Base-by-base conservation (phyloP, 2,888 invertebrate genomes). In the Clunio marinus region DNA sequence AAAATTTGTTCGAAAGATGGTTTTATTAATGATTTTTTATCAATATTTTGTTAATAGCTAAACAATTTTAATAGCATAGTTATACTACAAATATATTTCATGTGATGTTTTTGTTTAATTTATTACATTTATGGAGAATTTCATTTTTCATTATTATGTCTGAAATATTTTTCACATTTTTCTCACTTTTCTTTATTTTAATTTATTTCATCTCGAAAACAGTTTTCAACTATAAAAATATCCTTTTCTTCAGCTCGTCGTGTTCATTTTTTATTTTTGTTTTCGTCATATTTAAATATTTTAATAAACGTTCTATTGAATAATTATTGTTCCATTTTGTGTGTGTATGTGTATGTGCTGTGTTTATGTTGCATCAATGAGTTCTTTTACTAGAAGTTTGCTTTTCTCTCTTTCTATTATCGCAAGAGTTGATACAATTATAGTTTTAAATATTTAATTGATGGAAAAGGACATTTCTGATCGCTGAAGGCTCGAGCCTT, bases 1-100 rank as follows among this genome's bases (percentile, higher is more conserved):
- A 41, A 41, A 41, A 41, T 41, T 41, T 41, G n/a, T 41, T 41
- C 41, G 41, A 41, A 41, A 41, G 41, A 15, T 41, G 10, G n/a
- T n/a, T 15, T 41, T 41, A n/a, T 41, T 41, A 41, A n/a, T 41
- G 15, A n/a, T 41, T 41, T 41, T 32, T 32, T 32, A 32, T 32
- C 32, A 32, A 32, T 32, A 32, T 32, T 32, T 8, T 32, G 32
- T 32, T 32, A 32, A 32, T 32, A 32, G 32, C 32, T 32, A 32
- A 32, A 32, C 32, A 41, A 41, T 41, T 41, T 41, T 41, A 41
- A 41, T 32, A 32, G 32, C 32, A 32, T 32, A 32, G 32, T 32
- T 41, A 7, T n/a, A 41, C 41, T 41, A 41, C 41, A 41, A 41
- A 41, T 41, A 41, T 41, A 41, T 7, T 41, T 41, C 15, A n/a